Evolutionary conservation across 2,888 invertebrate species (phyloP), one percentile per base, ranked within the genome.

Genomic region (Agrochola circellaris): DNA sequence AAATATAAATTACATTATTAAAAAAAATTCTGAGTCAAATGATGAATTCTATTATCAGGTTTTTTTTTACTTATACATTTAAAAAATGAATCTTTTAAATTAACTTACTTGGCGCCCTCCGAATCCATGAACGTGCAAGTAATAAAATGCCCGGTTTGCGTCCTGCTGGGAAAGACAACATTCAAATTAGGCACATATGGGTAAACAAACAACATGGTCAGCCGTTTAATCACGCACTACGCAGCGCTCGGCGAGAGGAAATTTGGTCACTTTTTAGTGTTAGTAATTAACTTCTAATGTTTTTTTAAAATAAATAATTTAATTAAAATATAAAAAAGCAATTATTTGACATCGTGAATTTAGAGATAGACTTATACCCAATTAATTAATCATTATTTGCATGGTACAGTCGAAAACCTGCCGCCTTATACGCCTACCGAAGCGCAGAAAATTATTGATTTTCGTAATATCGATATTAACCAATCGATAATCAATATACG

Each of bases 101-200:
- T 9, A 34, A 34, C 87, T 87, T 23, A 87, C 87, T 87, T 83
- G 1, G 23, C 48, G 13, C 65, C 77, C 5, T 72, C 67, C 1
- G 81, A 45, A 58, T 82, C 79, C 68, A 77, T 76, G 20, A 87
- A 74, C 6, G 81, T 75, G 51, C 92, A 93, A 0, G 89, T 82
- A 6, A 89, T 84, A 51, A 90, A 91, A 73, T 92, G 92, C 0
- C 92, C 93, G 0, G 91, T 92, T 65, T 90, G 88, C 7, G 86
- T 87, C 77, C 89, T 90, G 54, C 93, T 93, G 88, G 30, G 90
- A 91, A 62, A 76, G 13, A 51, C n/a, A 84, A 71, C 42, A 77
- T 68, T 61, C 42, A 56, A 60, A 77, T 82, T 68, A 84, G 71
- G 17, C 9, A 17, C n/a, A 17, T 23, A 23, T 9, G 23, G 45